Evolutionary conservation across 2,888 invertebrate genomes (phyloP).

Genomic region (Ecliptopera silaceata): DNA sequence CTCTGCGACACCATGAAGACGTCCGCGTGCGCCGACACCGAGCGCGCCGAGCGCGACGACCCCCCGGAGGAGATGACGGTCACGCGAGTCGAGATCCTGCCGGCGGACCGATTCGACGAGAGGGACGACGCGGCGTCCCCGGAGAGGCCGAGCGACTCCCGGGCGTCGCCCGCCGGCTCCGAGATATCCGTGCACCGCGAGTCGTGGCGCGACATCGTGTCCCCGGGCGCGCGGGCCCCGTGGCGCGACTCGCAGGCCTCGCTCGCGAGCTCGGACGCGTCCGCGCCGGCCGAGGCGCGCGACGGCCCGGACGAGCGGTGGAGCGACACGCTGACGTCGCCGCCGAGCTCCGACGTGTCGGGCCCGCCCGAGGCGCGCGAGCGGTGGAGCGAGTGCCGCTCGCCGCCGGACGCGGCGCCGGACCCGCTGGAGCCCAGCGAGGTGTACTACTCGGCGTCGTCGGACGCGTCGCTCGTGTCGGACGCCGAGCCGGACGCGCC

Average conservation of each 20-base stretch:
- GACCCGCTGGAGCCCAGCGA: constrained; percentile 64
- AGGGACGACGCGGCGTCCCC: constrained; percentile 5
- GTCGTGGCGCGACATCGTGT: constrained; percentile 19
- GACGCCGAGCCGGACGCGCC: constrained; percentile 57
- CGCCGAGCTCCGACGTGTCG: constrained; percentile 28
- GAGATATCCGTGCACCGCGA: constrained; percentile 23
- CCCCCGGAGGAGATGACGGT: constrained; percentile 13
- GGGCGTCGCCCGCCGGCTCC: constrained; percentile 24
- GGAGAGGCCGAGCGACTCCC: constrained; percentile 12
- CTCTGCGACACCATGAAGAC: constrained; percentile 77
- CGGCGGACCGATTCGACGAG: constrained; percentile 3
- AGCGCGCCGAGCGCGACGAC: constrained; percentile 29
- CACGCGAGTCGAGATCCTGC: constrained; percentile 27
- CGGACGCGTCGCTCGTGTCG: constrained; percentile 67
- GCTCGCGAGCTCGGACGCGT: constrained; percentile 51
- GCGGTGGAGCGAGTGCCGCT: constrained; percentile 55
- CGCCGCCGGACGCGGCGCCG: constrained; percentile 52
- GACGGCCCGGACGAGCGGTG: constrained; percentile 51
- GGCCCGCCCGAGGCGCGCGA: constrained; percentile 19
- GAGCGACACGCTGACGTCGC: constrained; percentile 35
- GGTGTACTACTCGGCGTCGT: constrained; percentile 73
- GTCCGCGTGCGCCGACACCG: constrained; percentile 54
- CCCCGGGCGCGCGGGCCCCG: constrained; percentile 13
- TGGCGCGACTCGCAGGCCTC: constrained; percentile 39
- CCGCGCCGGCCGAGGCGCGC: constrained; percentile 46